Base-by-base conservation (phyloP, 2,797 vertebrate species). In the Tamandua tetradactyla region DNA sequence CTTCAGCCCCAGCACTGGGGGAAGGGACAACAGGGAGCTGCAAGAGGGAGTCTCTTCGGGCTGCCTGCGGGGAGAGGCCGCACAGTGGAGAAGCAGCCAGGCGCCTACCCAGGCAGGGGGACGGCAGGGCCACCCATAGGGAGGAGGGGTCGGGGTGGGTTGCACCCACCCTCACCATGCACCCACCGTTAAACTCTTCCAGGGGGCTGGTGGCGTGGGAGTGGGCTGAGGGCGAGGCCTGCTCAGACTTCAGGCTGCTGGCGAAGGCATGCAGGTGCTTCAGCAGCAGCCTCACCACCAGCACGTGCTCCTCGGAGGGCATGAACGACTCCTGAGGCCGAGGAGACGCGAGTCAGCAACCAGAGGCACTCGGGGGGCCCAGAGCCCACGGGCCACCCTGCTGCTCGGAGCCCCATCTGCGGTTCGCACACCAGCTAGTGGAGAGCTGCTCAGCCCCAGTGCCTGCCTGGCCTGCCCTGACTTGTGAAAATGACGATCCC, bases 201-300 rank as follows among this genome's bases (percentile, higher is more conserved):
- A 99, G 98, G 0, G 99, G 99, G 96, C 99, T 99, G 98, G 99
- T 97, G 0, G 99, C 99, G 81, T 99, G 99, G 12, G 99, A 98
- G 0, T 99, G 98, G 37, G 99, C 98, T 0, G 99, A 99, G 6
- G 99, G 98, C 0, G 99, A 97, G 18, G 98, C 94, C 85, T 98
- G 98, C 96, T 99, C 99, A 0, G 99, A 99, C 97, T 99, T 99
- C 97, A 99, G 98, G 98, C 99, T 99, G 98, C 98, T 99, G 98
- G 99, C 98, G 97, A 99, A 99, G 96, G 99, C 98, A 3, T 99
- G 99, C 47, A 99, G 98, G 82, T 99, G 99, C 96, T 99, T 99
- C 80, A 99, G 98, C 87, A 99, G 99, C 81, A 99, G 98, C 61
- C 99, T 98, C 35, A 99, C 99, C 97, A 99, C 99, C 88, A 99